Conservation (phyloP, 2,888 invertebrate species). For the Zaprionus lineosus region DNA sequence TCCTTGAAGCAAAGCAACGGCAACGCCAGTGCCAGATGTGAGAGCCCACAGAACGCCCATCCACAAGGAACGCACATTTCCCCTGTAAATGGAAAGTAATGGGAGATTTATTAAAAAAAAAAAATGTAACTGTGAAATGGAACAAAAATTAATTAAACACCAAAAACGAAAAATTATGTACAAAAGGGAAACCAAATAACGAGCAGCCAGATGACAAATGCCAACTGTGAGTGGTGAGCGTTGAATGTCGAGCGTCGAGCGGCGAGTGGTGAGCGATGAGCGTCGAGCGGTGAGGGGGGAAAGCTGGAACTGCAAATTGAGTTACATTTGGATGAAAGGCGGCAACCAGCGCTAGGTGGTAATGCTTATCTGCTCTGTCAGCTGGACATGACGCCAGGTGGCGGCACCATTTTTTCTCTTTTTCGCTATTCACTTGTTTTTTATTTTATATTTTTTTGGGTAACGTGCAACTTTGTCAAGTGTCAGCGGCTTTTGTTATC, state of each 20-base stretch:
- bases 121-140: neutral
- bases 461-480: conserved; percentile 74
- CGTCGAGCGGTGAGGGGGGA: too few relatives aligned
- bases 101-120: neutral
- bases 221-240: conserved; percentile 22
- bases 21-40: conserved; percentile 91
- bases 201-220: conserved; percentile 58
- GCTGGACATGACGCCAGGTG: conserved; percentile 62
- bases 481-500: conserved; percentile 79
- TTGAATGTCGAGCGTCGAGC: conserved; percentile 9
- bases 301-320: conserved; percentile 50
- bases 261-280: conserved; percentile 7
- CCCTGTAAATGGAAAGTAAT: conserved; percentile 83
- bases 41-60: conserved; percentile 90
- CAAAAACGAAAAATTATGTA: conserved; percentile 51
- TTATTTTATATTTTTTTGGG: conserved; percentile 14
- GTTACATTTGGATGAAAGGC: conserved; percentile 60
- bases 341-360: conserved; percentile 32
- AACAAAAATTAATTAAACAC: conserved; percentile 28
- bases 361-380: conserved; percentile 59
- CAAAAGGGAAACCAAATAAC: conserved; percentile 18
- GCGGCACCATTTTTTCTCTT: conserved; percentile 14
- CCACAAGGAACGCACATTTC: conserved; percentile 88
- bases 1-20: conserved; percentile 92
- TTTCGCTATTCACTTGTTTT: conserved; percentile 5